Evolutionary conservation across 2,888 invertebrate genomes (phyloP), one percentile per base, ranked within the genome.

Genomic region (Deladenus siricidicola): DNA sequence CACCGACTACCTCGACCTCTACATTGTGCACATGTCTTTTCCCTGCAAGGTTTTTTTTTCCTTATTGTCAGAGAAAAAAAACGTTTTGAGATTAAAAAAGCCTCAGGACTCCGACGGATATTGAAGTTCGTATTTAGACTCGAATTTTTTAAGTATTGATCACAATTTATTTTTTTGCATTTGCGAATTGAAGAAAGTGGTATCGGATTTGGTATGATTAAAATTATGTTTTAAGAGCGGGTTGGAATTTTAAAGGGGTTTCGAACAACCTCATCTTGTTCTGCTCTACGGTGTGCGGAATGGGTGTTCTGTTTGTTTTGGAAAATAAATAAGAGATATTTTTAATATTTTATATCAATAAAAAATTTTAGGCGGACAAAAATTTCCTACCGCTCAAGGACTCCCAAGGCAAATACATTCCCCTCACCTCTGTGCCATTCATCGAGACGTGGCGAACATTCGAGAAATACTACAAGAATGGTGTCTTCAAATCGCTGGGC

Each of bases 1-100:
- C 60, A 77, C 90, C 62, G 86, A 87, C 53, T 90, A 89, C 79
- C 78, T 91, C 42, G 90, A 91, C 80, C 80, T 90, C 62, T 90
- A 88, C 80, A 82, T 90, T 43, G 81, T 90, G 64, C 90, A 91
- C 39, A 63, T 30, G 47, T 39, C 53, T 34, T 53, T 53, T 10
- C 53, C 53, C 10, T 39, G 30, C 39, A 53, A 53, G 34, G 53
- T 53, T n/a, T 19, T n/a, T 34, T 2, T 30, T 34, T 28, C 1
- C 10, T 4, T 2, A 3, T 50, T 2, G 26, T 26, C 10, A 48
- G 24, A 48, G 17, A 19, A 3, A 1, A 1, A 21, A 2, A 23
- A n/a, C 3, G 17, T 19, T 47, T 14, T 47, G n/a, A 10, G 21
- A 23, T n/a, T 47, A 14, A 47, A 8, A 19, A 23, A 10, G 48